Evolutionary conservation across 2,113 vertebrate species (phyloP), one percentile per base, ranked within the genome.

Genomic region (Sylvia atricapilla): DNA sequence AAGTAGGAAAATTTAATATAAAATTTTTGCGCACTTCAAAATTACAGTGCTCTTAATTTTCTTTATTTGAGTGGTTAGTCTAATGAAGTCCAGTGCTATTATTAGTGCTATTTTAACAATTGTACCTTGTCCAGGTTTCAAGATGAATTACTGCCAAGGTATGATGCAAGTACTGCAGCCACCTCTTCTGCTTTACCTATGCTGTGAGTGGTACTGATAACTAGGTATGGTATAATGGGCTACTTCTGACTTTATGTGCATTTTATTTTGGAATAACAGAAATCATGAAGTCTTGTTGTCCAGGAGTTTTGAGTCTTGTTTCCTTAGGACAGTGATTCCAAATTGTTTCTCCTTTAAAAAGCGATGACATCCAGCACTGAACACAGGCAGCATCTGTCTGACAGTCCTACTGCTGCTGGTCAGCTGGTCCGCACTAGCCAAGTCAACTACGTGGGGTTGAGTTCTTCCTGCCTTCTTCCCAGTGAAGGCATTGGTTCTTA

Each of bases 401-500:
- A 14, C 30, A 74, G 31, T 13, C 37, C 53, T 62, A 0, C 13
- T 46, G 10, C 56, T 85, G 39, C 66, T 74, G 80, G 46, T 90
- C 59, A 77, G 59, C 33, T 69, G 72, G n/a, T 46, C 70, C 31
- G 33, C 76, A 70, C 22, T 33, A 67, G 56, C 64, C 52, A 56
- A 25, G 22, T 15, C 0, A 0, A 44, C 9, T 41, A 21, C 35
- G 17, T 68, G 49, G 39, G 22, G 6, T 28, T 17, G 37, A 78
- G 27, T 75, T 87, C 80, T 91, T 77, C 17, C 9, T 89, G 60
- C 13, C 27, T 64, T 82, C 62, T 43, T 56, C 35, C 30, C 31
- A n/a, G 59, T 70, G 81, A 60, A 91, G 39, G 23, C 27, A n/a
- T 24, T 87, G 52, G 1, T 39, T 87, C 83, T 59, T 72, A 41